phyloP scores from a whole-genome alignment of 2,888 invertebrate genomes.

The Dugesia japonica region DNA sequence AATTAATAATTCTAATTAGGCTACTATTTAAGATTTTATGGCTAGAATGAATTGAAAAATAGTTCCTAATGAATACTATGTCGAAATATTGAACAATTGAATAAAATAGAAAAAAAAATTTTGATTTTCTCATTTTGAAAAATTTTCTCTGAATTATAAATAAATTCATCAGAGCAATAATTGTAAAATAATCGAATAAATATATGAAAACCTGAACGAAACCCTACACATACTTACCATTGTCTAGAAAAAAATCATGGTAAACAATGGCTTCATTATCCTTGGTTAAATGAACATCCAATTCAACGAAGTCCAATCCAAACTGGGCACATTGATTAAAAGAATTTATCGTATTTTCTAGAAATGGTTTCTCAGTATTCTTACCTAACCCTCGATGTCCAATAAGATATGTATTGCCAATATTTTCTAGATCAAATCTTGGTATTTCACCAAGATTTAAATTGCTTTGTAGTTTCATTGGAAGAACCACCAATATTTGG shows the following conservation, averaged over 20 bases:
- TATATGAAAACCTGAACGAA: no score
- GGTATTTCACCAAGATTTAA: background rate
- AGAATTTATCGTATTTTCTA: constrained; percentile 9
- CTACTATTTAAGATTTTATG: no score
- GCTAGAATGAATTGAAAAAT: no score
- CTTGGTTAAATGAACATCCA: constrained; percentile 91
- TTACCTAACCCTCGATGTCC: background rate
- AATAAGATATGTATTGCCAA: background rate
- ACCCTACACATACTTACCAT: no score
- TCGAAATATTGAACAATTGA: no score
- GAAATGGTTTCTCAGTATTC: background rate
- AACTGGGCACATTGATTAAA: constrained; percentile 36
- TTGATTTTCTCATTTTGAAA: no score
- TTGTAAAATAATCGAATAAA: background rate
- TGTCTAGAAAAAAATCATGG: constrained; percentile 64
- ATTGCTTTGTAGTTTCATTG: background rate
- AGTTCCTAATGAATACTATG: no score
- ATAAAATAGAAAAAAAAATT: no score
- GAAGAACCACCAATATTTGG: background rate
- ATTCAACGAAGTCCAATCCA: constrained; percentile 92
- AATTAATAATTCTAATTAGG: no score
- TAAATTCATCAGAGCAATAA: background rate
- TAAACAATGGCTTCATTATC: constrained; percentile 75
- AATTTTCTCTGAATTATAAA: background rate
- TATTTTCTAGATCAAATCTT: background rate